These are phyloP conservation scores for Synanthedon tipuliformis DNA, from an alignment of 2,888 invertebrate genomes.

Conservation along the genomic window DNA sequence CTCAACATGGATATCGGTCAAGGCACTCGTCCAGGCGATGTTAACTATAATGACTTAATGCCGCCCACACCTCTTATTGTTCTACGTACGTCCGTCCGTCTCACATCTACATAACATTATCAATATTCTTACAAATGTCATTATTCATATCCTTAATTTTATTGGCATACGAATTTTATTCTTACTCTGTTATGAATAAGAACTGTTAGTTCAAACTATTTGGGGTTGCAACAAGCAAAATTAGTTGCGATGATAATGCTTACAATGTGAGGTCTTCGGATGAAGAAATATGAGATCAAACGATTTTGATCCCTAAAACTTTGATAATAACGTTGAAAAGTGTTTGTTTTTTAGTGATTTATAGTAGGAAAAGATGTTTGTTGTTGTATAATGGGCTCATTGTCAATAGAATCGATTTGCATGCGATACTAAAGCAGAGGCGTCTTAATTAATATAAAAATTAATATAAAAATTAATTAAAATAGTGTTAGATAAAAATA, in stretches of 20 bases:
- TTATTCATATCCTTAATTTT: not conserved
- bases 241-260: not conserved
- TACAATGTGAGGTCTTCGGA: not conserved
- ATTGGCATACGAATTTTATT: not conserved
- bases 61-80: slow-evolving; percentile 64
- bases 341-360: not conserved
- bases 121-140: slow-evolving; percentile 31
- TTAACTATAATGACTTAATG: slow-evolving; percentile 53
- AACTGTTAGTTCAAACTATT: not conserved
- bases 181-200: not conserved
- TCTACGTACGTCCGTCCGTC: slow-evolving; percentile 53
- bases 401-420: slow-evolving; percentile 61
- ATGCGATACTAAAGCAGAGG: slow-evolving; percentile 60
- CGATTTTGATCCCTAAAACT: slow-evolving; percentile 10
- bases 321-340: accelerated
- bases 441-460: slow-evolving; percentile 19
- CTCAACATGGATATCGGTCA: slow-evolving; percentile 60
- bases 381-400: slow-evolving; percentile 50
- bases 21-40: slow-evolving; percentile 51
- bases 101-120: slow-evolving; percentile 53
- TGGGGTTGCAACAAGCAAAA: slow-evolving; percentile 3
- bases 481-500: too few relatives aligned
- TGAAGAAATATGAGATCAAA: not conserved
- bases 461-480: too few relatives aligned
- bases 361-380: slow-evolving; percentile 7